Evolutionary conservation across 1,140 invertebrate genomes (phyloP).

Genomic region (Centruroides sculpturatus): DNA sequence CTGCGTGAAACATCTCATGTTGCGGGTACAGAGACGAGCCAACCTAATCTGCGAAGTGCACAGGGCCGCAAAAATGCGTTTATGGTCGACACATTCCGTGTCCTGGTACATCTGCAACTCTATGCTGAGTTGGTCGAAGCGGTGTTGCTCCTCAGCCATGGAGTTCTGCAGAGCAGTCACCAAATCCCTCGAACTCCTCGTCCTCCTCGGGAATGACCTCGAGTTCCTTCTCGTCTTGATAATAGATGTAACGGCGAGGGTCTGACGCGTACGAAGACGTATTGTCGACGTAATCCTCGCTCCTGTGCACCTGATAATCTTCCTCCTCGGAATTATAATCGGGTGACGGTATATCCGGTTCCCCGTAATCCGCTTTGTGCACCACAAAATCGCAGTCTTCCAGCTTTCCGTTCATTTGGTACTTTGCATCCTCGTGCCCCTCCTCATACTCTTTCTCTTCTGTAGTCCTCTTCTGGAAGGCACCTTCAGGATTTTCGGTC

Average conservation of each 20-base stretch:
- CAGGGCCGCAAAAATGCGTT: conserved; percentile 20
- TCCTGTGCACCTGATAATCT: conserved; percentile 10
- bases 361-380: conserved; percentile 10
- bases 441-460: too few species aligned
- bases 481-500: too few species aligned
- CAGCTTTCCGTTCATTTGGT: too few species aligned
- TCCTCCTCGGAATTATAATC: conserved; percentile 15
- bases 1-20: conserved; percentile 24
- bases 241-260: conserved; percentile 12
- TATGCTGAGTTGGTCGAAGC: conserved; percentile 20
- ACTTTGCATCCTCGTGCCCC: too few species aligned
- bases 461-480: too few species aligned
- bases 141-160: conserved; percentile 22
- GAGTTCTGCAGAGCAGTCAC: conserved; percentile 22
- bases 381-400: conserved; percentile 15
- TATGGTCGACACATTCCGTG: conserved; percentile 15
- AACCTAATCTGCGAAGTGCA: conserved; percentile 22
- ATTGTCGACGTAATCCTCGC: conserved; percentile 10
- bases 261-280: conserved; percentile 8
- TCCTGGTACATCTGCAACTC: conserved; percentile 21
- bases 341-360: conserved; percentile 15
- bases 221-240: conserved; percentile 14
- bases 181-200: conserved; percentile 17
- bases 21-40: conserved; percentile 21
- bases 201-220: conserved; percentile 20